phyloP scores from a whole-genome alignment of 37 sponge, comb jelly and placozoan species.

The Chondrilla cf. caribensis region DNA sequence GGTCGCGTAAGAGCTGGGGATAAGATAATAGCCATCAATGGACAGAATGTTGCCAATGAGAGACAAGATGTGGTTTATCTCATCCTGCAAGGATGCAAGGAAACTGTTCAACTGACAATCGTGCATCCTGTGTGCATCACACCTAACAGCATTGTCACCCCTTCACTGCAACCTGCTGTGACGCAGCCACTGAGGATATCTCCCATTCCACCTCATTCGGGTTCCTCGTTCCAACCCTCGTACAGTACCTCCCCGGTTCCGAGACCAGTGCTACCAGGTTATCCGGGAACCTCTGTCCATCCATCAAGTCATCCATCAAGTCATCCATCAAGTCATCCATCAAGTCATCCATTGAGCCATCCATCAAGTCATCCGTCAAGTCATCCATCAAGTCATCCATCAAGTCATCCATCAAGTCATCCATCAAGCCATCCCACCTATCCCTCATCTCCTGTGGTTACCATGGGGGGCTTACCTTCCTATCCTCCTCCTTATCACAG shows the following conservation, averaged over 20 bases:
- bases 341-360: too few species aligned
- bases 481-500: not conserved
- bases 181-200: not conserved
- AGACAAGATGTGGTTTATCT: conserved; percentile 45
- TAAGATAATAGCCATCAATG: conserved; percentile 77
- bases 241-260: not conserved
- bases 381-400: not conserved
- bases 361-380: not conserved
- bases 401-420: not conserved
- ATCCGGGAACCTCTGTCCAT: not conserved
- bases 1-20: conserved; percentile 63
- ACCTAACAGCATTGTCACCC: not conserved
- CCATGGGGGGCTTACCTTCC: not conserved
- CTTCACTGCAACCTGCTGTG: not conserved
- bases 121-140: conserved; percentile 10
- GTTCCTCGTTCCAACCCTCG: not conserved
- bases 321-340: not conserved
- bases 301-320: not conserved
- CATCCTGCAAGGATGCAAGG: conserved; percentile 24
- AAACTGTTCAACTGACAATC: not conserved
- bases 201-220: not conserved
- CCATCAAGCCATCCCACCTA: not conserved
- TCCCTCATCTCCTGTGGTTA: not conserved
- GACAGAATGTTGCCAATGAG: conserved; percentile 45
- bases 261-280: not conserved